Percentiles rank a stretch among this genome's conserved stretches.
Conservation (phyloP, 2,888 invertebrate genomes). For the Atherix ibis region DNA sequence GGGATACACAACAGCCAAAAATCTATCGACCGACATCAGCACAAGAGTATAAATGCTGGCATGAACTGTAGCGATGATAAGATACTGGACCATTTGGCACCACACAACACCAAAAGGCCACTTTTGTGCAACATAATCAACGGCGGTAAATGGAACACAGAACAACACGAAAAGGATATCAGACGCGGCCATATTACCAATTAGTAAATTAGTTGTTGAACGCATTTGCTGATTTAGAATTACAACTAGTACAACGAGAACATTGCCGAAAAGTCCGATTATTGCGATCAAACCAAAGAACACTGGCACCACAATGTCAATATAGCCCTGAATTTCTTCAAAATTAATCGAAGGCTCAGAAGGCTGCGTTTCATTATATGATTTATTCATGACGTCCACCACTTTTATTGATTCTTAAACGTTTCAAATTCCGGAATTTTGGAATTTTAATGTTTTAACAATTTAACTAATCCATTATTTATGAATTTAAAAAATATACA, state of each 20-base stretch:
- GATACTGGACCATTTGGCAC: constrained; percentile 81
- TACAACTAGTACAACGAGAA: constrained; percentile 75
- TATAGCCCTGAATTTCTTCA: constrained; percentile 24
- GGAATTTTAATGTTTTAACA: no score
- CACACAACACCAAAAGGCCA: constrained; percentile 84
- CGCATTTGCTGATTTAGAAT: constrained; percentile 79
- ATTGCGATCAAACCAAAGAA: constrained; percentile 74
- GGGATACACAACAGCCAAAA: constrained; percentile 85
- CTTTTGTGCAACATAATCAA: constrained; percentile 64
- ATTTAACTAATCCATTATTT: no score
- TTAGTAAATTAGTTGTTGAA: constrained; percentile 84
- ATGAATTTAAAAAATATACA: no score
- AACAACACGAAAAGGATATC: constrained; percentile 81
- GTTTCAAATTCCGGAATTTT: no score
- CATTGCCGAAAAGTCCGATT: constrained; percentile 74
- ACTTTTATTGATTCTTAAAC: no score
- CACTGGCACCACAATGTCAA: constrained; percentile 54
- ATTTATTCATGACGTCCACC: no score
- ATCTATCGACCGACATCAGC: constrained; percentile 81
- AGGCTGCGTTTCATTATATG: no score
- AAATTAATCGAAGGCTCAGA: neutral
- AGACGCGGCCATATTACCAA: constrained; percentile 76
- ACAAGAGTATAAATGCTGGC: constrained; percentile 87
- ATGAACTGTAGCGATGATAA: constrained; percentile 80
- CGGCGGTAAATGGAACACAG: constrained; percentile 86